Conservation (phyloP, 2,113 vertebrate genomes). For the Rostratula benghalensis region DNA sequence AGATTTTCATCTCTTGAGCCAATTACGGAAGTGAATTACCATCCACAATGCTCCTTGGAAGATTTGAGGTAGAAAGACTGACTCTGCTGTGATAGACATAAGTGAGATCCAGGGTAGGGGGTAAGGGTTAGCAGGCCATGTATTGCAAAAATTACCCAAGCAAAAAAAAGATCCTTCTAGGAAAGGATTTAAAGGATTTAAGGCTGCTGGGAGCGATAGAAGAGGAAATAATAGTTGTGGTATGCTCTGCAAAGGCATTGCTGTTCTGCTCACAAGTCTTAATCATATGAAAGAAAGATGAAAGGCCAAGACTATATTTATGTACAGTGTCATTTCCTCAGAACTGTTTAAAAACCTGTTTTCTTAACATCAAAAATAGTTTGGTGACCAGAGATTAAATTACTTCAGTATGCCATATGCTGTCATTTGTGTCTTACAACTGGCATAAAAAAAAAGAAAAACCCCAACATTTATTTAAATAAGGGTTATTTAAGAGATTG, state of each 20-base stretch:
- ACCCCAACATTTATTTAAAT: background rate
- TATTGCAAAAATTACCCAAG: conserved; percentile 63
- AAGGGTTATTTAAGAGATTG: background rate
- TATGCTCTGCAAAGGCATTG: conserved; percentile 34
- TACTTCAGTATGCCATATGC: background rate
- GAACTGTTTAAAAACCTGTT: conserved; percentile 27
- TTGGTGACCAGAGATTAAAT: background rate
- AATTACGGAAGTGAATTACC: conserved; percentile 81
- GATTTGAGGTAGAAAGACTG: conserved; percentile 67
- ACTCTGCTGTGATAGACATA: conserved; percentile 57
- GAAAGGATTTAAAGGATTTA: conserved; percentile 76
- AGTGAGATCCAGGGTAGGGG: conserved; percentile 60
- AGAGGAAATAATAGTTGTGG: conserved; percentile 63
- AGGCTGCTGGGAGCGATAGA: conserved; percentile 57
- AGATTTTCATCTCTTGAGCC: conserved; percentile 86
- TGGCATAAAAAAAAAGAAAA: too few relatives aligned
- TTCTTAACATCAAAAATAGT: conserved; percentile 41
- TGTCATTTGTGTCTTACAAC: background rate
- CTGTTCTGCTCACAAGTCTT: conserved; percentile 46
- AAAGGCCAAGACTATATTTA: conserved; percentile 40
- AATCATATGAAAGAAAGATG: conserved; percentile 61
- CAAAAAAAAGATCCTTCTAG: conserved; percentile 65
- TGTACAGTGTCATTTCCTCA: conserved; percentile 30
- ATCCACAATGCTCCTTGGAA: conserved; percentile 72
- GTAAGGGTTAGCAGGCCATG: conserved; percentile 59